Base-by-base conservation (phyloP, 2,797 vertebrate species). In the Fratercula arctica region DNA sequence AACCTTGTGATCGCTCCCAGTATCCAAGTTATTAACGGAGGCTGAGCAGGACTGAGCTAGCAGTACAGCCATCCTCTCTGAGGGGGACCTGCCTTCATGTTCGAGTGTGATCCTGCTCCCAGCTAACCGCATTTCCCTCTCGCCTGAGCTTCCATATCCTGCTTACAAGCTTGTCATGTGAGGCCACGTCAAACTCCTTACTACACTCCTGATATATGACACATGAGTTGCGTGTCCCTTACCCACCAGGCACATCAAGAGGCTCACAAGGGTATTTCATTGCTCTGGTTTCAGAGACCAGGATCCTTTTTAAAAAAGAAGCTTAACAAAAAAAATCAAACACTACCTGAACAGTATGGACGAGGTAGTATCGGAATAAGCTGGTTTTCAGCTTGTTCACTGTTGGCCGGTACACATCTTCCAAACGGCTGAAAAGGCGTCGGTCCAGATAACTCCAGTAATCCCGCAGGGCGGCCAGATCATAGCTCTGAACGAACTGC, bases 401-500 rank as follows among this genome's bases (percentile, higher is more conserved):
- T 0, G 99, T 99, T 16, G 99, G 98, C 59, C 98, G 98, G 92
- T 99, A 99, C 35, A 99, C 97, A 1, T 99, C 99, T 92, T 99
- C 99, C 96, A 99, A 97, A 9, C 99, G 97, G 97, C 98, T 99
- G 97, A 99, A 99, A 13, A 99, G 98, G 17, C 99, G 98, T 4
- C 98, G 97, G 93, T 99, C 99, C 88, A 99, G 97, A 88, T 99
- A 99, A 41, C 98, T 96, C 99, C 99, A 99, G 89, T 99, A 99
- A 93, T 99, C 99, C 92, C 99, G 98, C 69, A 99, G 96, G 17
- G 99, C 99, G 1, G 93, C 66, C 94, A 99, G 98, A 77, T 99
- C 99, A 6, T 98, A 99, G 89, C 76, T 98, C 97, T 99, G 99
- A 89, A 99, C 98, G 16, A 99, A 98, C 91, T 98, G 98, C 97